Conservation (phyloP, 2,797 vertebrate species). For the Tenualosa ilisha region DNA sequence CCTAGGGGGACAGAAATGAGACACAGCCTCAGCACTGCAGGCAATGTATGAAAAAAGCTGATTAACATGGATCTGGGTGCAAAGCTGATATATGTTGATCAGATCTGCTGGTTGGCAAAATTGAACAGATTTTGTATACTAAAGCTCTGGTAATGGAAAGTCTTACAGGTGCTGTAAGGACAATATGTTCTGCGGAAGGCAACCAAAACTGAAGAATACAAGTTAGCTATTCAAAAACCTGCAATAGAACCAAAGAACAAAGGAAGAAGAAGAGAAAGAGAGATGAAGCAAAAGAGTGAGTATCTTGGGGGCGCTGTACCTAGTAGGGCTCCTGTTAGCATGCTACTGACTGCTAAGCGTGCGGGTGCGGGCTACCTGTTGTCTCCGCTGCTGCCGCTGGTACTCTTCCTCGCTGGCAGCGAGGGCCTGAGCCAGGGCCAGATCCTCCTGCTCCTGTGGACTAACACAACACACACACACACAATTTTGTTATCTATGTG, state of each 20-base stretch:
- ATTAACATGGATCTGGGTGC: too few relatives aligned
- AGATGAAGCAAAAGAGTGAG: slow-evolving; percentile 35
- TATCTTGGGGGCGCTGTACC: slow-evolving; percentile 59
- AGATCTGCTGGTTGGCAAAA: too few relatives aligned
- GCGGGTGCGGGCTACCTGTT: slow-evolving; percentile 80
- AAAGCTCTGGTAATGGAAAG: too few relatives aligned
- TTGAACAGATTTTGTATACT: too few relatives aligned
- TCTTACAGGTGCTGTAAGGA: too few relatives aligned
- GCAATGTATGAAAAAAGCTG: too few relatives aligned
- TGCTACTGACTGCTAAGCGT: slow-evolving; percentile 74
- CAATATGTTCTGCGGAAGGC: too few relatives aligned
- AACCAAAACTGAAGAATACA: background rate
- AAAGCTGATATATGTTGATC: too few relatives aligned
- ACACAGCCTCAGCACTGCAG: too few relatives aligned
- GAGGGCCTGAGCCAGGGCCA: slow-evolving; percentile 82
- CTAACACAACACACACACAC: slow-evolving; percentile 58
- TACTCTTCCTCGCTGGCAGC: slow-evolving; percentile 82
- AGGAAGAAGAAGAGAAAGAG: background rate
- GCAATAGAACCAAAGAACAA: background rate
- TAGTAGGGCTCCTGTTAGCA: slow-evolving; percentile 68
- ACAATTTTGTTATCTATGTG: background rate
- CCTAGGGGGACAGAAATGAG: too few relatives aligned
- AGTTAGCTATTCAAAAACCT: background rate
- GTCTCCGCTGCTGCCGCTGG: slow-evolving; percentile 79
- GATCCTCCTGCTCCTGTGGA: slow-evolving; percentile 83